Conservation (phyloP, 1,140 invertebrate genomes). For the Sminthurinus signatus region DNA sequence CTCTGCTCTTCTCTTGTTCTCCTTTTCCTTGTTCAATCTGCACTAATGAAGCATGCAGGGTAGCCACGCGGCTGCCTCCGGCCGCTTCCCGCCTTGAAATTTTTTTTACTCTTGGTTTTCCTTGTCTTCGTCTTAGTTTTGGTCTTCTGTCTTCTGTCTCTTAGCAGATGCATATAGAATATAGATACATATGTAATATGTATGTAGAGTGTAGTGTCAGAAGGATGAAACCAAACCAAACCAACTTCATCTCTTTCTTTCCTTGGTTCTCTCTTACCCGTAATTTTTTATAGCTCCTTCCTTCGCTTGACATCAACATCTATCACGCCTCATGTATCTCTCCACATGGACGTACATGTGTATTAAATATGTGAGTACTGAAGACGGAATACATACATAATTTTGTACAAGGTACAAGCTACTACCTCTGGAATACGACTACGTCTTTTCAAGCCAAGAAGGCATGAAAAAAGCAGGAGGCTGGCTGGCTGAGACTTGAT, state of each 20-base stretch:
- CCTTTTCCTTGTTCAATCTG: constrained; percentile 14
- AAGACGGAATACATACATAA: no score
- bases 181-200: no score
- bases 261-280: no score
- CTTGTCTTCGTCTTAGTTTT: not conserved
- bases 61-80: constrained; percentile 34
- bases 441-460: no score
- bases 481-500: not conserved
- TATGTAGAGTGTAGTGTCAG: no score
- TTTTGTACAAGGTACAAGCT: not conserved
- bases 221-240: no score
- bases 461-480: not conserved
- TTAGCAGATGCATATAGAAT: not conserved
- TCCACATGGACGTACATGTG: not conserved
- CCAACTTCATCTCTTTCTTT: no score
- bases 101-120: constrained; percentile 5
- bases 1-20: not conserved
- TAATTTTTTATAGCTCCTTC: not conserved
- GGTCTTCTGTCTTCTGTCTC: not conserved
- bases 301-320: constrained; percentile 31
- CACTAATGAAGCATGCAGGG: constrained; percentile 39
- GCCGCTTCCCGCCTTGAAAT: constrained; percentile 33
- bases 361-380: no score
- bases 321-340: constrained; percentile 32
- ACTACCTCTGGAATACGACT: not conserved